phyloP scores from a whole-genome alignment of 2,888 invertebrate species.

The Augiades crinisus region DNA sequence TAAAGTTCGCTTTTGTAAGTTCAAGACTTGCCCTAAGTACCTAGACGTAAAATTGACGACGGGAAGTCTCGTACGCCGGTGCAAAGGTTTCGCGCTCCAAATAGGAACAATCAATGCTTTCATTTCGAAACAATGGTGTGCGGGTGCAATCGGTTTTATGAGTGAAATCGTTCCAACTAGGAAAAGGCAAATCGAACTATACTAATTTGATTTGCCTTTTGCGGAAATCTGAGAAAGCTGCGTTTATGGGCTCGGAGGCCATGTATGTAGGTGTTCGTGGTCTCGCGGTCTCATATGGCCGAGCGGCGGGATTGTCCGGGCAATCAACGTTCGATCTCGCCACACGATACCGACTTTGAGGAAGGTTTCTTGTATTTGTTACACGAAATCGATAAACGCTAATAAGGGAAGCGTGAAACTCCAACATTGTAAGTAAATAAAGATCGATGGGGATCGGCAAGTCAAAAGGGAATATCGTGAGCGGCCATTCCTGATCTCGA shows the following conservation, averaged over 20 bases:
- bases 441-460: conserved; percentile 1
- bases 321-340: conserved; percentile 20
- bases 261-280: conserved; percentile 41
- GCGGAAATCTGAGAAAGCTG: conserved; percentile 55
- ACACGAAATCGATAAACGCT: conserved; percentile 15
- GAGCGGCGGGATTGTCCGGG: conserved; percentile 15
- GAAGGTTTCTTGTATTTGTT: conserved; percentile 13
- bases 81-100: conserved; percentile 64
- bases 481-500: conserved; percentile 2
- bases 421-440: conserved; percentile 6
- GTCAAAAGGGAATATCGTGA: conserved; percentile 13
- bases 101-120: conserved; percentile 67
- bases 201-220: conserved; percentile 73
- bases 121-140: conserved; percentile 44
- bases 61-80: too few relatives aligned
- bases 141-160: conserved; percentile 37
- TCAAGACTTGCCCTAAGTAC: too few relatives aligned
- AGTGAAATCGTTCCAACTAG: conserved; percentile 52
- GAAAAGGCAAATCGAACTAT: conserved; percentile 58
- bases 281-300: conserved; percentile 22
- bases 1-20: too few relatives aligned
- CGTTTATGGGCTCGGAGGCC: conserved; percentile 31
- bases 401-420: conserved; percentile 20
- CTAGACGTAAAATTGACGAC: too few relatives aligned
- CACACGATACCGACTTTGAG: conserved; percentile 10